Evolutionary conservation across 2,113 vertebrate species (phyloP).

Genomic region (Geococcyx californianus): DNA sequence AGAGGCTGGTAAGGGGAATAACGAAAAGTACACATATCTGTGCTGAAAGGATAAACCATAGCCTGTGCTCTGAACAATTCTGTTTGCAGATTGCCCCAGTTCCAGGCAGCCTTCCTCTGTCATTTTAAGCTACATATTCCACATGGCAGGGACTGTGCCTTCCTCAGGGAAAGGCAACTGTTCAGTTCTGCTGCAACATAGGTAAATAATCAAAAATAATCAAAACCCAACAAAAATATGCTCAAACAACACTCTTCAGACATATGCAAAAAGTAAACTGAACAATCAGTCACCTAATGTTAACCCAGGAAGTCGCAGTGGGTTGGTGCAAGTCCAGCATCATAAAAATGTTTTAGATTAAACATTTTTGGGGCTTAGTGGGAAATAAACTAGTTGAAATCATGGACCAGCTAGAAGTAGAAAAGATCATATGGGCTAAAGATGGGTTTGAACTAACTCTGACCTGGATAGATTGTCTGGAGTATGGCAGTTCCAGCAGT

Average conservation of each 20-base stretch:
- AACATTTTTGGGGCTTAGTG: neutral
- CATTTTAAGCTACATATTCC: neutral
- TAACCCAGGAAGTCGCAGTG: neutral
- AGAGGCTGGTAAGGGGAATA: neutral
- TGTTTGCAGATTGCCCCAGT: neutral
- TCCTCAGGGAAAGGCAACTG: neutral
- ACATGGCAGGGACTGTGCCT: neutral
- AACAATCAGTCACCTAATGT: neutral
- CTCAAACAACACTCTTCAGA: neutral
- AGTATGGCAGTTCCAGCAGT: neutral
- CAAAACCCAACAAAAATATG: neutral
- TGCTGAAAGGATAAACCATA: neutral
- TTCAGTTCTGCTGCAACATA: neutral
- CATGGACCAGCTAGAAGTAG: neutral
- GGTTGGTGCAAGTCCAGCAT: neutral
- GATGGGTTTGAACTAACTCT: neutral
- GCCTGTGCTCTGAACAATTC: neutral
- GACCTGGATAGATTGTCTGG: neutral
- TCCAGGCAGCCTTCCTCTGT: neutral
- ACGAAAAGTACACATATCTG: neutral
- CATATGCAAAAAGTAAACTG: neutral
- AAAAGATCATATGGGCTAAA: neutral
- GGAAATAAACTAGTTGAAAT: neutral
- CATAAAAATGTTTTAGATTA: constrained; percentile 20
- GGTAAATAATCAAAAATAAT: constrained; percentile 12